Conservation (phyloP, 2,797 vertebrate species). For the Myotis planiceps region DNA sequence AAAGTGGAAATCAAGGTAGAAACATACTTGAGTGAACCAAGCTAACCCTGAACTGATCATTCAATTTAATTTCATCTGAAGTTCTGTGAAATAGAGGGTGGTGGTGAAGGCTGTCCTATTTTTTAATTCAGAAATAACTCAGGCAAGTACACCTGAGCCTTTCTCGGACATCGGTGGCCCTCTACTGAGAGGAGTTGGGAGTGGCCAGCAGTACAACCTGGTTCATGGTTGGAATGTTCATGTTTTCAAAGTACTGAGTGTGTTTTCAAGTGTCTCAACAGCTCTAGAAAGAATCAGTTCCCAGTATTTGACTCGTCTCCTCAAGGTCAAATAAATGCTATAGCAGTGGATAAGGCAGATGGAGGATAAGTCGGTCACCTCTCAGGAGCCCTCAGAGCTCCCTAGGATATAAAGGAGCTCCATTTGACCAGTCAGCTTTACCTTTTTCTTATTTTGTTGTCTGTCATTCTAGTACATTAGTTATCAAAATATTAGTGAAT, state of each 20-base stretch:
- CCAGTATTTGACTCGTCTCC: conserved; percentile 26
- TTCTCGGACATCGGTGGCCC: background rate
- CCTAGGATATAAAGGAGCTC: background rate
- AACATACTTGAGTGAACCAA: background rate
- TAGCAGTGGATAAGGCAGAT: background rate
- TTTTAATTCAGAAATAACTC: background rate
- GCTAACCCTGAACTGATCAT: background rate
- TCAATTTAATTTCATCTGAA: background rate
- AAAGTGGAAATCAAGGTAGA: background rate
- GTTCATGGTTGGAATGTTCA: background rate
- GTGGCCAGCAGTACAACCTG: background rate
- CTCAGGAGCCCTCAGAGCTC: background rate
- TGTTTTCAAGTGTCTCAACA: conserved; percentile 1
- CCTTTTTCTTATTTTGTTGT: background rate
- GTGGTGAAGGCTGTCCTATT: background rate
- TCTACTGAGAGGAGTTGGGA: background rate
- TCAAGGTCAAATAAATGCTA: conserved; percentile 45
- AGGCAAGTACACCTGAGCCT: background rate
- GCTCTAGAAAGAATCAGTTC: conserved; percentile 39
- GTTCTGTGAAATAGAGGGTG: background rate
- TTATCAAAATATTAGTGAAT: background rate
- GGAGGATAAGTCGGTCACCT: background rate
- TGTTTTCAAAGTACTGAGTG: background rate
- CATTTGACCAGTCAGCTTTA: background rate
- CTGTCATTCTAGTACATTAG: background rate